Percentiles rank a stretch among this genome's conserved stretches.
These are phyloP conservation scores for Atlantisia rogersi DNA, from an alignment of 2,113 vertebrate genomes.

Conservation along the genomic window DNA sequence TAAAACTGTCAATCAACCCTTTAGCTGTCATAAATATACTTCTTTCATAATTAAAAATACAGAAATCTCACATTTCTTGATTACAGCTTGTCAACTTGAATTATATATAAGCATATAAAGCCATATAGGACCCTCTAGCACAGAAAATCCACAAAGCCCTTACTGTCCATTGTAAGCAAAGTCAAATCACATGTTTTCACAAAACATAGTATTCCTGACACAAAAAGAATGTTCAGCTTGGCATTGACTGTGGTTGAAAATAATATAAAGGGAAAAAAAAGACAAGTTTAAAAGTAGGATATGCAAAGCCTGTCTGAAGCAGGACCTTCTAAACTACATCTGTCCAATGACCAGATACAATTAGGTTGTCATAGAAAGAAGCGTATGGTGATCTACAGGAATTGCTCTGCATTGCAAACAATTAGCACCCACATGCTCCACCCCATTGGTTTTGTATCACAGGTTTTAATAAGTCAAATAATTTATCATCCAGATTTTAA, in stretches of 20 bases:
- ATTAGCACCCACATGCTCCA: neutral
- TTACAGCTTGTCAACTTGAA: neutral
- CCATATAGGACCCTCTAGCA: constrained; percentile 45
- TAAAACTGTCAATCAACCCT: neutral
- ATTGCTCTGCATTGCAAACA: constrained; percentile 14
- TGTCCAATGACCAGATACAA: neutral
- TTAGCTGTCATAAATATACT: constrained; percentile 53
- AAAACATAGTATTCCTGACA: neutral
- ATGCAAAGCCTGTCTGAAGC: neutral
- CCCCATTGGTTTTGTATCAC: neutral
- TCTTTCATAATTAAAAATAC: constrained; percentile 42
- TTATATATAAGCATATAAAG: constrained; percentile 49
- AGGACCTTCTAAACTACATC: neutral
- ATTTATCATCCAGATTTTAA: constrained; percentile 3
- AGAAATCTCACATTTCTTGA: constrained; percentile 27
- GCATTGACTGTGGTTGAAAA: neutral
- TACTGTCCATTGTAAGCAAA: constrained; percentile 47
- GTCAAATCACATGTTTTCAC: constrained; percentile 28
- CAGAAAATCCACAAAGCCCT: constrained; percentile 48
- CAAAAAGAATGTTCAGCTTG: neutral
- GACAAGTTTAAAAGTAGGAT: neutral
- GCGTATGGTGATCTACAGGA: neutral
- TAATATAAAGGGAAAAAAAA: neutral
- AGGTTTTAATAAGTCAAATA: constrained; percentile 17
- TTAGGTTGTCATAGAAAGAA: neutral